Evolutionary conservation across 2,797 vertebrate species (phyloP).

Genomic region (Cirrhinus molitorella): DNA sequence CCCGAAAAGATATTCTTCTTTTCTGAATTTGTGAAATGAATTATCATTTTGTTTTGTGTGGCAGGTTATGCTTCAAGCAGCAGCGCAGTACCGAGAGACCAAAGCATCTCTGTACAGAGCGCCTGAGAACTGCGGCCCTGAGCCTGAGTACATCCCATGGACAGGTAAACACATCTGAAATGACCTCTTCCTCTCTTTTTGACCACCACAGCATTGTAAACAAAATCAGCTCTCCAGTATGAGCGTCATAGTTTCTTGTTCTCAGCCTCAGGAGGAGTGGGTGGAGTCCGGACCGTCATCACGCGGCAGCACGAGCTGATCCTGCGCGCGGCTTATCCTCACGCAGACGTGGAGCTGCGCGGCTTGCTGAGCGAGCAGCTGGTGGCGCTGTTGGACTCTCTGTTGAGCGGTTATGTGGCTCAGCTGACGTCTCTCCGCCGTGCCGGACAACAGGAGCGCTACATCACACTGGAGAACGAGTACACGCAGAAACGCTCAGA

Average conservation of each 20-base stretch:
- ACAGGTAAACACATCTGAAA: conserved; percentile 80
- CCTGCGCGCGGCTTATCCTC: conserved; percentile 88
- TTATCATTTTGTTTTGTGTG: conserved; percentile 42
- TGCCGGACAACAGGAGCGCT: conserved; percentile 84
- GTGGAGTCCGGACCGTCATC: conserved; percentile 80
- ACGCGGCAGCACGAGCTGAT: conserved; percentile 85
- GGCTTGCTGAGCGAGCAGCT: conserved; percentile 87
- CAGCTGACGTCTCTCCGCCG: conserved; percentile 90
- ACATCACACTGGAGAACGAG: conserved; percentile 87
- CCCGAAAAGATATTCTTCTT: neutral
- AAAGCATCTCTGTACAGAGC: conserved; percentile 86
- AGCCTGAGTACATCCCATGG: conserved; percentile 93
- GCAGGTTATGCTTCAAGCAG: conserved; percentile 93
- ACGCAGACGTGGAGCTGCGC: conserved; percentile 88
- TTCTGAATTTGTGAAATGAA: neutral
- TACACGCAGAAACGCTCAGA: conserved; percentile 89
- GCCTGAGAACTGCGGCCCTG: conserved; percentile 77
- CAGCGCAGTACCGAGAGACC: conserved; percentile 89
- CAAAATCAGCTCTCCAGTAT: neutral
- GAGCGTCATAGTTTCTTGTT: neutral
- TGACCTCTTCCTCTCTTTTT: neutral
- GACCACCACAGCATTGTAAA: neutral
- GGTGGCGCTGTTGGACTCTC: conserved; percentile 88
- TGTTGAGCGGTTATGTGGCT: conserved; percentile 86
- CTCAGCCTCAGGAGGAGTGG: conserved; percentile 80